phyloP scores from a whole-genome alignment of 2,797 vertebrate genomes.

The Rhinoraja longicauda region DNA sequence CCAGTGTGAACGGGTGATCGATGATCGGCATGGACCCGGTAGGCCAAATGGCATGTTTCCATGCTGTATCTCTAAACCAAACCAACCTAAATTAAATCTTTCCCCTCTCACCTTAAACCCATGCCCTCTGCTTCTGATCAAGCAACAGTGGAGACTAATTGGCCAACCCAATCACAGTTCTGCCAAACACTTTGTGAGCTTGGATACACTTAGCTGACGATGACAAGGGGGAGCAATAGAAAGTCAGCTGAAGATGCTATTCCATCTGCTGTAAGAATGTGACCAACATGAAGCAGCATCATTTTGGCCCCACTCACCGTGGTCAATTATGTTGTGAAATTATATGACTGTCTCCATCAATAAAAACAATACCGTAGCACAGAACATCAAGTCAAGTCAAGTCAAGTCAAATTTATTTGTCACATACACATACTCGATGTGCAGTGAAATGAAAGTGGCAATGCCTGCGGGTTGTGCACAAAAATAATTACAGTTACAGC shows the following conservation, averaged over 20 bases:
- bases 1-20: no score
- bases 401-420: no score
- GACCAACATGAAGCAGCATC: not conserved
- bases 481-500: no score
- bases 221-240: not conserved
- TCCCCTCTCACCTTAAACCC: no score
- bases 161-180: not conserved
- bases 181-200: not conserved
- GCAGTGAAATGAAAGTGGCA: no score
- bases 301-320: not conserved
- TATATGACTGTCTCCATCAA: not conserved
- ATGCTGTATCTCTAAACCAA: no score
- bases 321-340: not conserved
- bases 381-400: no score
- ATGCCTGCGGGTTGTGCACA: no score
- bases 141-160: not conserved
- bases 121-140: not conserved
- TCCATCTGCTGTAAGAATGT: not conserved
- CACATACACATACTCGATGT: no score
- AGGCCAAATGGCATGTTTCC: no score
- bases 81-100: no score
- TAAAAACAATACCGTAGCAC: not conserved
- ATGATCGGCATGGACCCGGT: no score
- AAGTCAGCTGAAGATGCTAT: not conserved
- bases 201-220: not conserved